These are phyloP conservation scores for Monochamus alternatus DNA, from an alignment of 2,888 invertebrate species.

Conservation along the genomic window DNA sequence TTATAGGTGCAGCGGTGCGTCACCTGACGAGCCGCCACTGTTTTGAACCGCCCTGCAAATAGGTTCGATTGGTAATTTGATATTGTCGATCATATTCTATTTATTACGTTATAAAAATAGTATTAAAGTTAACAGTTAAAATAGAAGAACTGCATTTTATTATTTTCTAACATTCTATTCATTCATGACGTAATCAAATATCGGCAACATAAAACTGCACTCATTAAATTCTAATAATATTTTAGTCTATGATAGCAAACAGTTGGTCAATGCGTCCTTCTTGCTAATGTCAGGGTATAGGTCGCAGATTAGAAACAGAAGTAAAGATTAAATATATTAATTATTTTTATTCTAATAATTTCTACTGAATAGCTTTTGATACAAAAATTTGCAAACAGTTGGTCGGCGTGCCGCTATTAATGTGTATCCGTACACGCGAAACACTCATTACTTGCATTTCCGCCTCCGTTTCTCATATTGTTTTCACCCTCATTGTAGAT, in stretches of 20 bases:
- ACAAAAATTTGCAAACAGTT: conserved; percentile 58
- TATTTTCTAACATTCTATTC: no score
- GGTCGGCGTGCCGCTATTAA: conserved; percentile 57
- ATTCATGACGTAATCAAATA: no score
- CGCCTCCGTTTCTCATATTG: conserved; percentile 63
- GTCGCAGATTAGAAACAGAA: background rate
- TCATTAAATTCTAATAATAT: no score
- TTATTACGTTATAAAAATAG: no score
- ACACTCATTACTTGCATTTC: conserved; percentile 63
- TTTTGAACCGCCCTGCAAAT: no score
- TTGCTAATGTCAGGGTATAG: background rate
- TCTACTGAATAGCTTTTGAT: conserved; percentile 2
- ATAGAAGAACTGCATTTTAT: no score
- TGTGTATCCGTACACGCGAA: conserved; percentile 63
- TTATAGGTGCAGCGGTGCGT: no score
- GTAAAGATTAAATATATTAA: conserved; percentile 15
- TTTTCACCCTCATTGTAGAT: conserved; percentile 61
- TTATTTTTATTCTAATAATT: conserved; percentile 13
- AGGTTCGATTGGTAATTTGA: no score
- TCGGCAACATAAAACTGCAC: no score
- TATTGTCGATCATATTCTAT: no score
- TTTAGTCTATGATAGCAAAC: background rate
- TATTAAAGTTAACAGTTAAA: no score
- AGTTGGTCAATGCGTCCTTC: background rate
- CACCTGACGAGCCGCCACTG: no score